Conservation (phyloP, 2,797 vertebrate species). For the Tauraco hartlaubi region DNA sequence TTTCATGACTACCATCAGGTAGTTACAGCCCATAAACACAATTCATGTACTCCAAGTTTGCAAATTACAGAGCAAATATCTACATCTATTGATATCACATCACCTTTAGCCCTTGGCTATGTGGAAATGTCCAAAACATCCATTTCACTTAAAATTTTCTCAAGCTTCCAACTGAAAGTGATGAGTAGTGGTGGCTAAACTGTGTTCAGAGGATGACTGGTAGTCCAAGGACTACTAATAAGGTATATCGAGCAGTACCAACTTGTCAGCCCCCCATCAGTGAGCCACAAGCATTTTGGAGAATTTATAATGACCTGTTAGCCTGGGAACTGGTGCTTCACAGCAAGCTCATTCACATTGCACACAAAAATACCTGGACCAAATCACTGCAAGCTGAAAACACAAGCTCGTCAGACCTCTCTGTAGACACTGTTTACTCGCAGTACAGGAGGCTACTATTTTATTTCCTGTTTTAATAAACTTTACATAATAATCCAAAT, state of each 20-base stretch:
- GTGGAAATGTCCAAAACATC: not conserved
- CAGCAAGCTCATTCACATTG: not conserved
- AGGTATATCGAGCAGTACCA: not conserved
- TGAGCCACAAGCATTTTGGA: not conserved
- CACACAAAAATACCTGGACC: not conserved
- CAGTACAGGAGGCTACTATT: not conserved
- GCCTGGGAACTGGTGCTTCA: not conserved
- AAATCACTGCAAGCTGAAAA: not conserved
- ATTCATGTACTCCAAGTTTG: not conserved
- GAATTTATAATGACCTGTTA: not conserved
- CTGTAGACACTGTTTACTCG: not conserved
- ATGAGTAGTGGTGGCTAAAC: not conserved
- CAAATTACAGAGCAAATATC: not conserved
- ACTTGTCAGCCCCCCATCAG: not conserved
- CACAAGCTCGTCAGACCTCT: not conserved
- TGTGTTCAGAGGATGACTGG: not conserved
- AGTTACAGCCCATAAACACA: not conserved
- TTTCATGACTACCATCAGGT: not conserved
- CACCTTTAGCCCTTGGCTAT: not conserved
- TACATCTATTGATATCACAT: not conserved
- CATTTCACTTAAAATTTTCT: not conserved
- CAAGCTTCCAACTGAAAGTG: not conserved
- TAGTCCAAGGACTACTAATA: not conserved
- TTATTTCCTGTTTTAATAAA: not conserved
- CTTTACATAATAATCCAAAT: not conserved